Evolutionary conservation across 1,140 invertebrate genomes (phyloP).

Genomic region (Phortica variegata): DNA sequence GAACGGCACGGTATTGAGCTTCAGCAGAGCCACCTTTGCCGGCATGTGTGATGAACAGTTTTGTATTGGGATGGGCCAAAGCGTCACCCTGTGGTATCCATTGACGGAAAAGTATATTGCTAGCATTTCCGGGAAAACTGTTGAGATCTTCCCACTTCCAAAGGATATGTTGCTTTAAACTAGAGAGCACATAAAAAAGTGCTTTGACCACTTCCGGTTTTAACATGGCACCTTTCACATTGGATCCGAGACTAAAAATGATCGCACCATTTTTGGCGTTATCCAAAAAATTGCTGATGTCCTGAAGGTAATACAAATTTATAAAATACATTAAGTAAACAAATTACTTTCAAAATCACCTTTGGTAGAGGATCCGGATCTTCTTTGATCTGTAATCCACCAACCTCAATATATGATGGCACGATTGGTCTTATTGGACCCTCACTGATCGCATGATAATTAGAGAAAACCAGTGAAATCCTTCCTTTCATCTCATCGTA

Average conservation of each 20-base stretch:
- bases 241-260: conserved; percentile 65
- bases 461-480: conserved; percentile 43
- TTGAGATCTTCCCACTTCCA: conserved; percentile 64
- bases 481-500: conserved; percentile 32
- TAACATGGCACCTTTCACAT: conserved; percentile 56
- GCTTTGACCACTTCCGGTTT: conserved; percentile 42
- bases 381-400: conserved; percentile 58
- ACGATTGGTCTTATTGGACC: conserved; percentile 49
- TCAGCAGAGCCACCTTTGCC: conserved; percentile 71
- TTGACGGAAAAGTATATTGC: conserved; percentile 65
- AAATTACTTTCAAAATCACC: conserved; percentile 21
- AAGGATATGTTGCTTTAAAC: conserved; percentile 60
- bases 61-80: conserved; percentile 67
- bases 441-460: conserved; percentile 41
- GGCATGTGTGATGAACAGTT: conserved; percentile 72
- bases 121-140: conserved; percentile 61
- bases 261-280: conserved; percentile 60
- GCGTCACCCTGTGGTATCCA: conserved; percentile 76
- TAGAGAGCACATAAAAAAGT: conserved; percentile 58
- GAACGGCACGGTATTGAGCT: conserved; percentile 69
- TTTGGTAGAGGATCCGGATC: conserved; percentile 48
- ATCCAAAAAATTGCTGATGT: conserved; percentile 60
- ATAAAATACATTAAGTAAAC: not conserved
- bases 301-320: conserved; percentile 30
- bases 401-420: conserved; percentile 55